These are phyloP conservation scores for Pachyramphus minor DNA, from an alignment of 2,113 vertebrate genomes.

Conservation along the genomic window DNA sequence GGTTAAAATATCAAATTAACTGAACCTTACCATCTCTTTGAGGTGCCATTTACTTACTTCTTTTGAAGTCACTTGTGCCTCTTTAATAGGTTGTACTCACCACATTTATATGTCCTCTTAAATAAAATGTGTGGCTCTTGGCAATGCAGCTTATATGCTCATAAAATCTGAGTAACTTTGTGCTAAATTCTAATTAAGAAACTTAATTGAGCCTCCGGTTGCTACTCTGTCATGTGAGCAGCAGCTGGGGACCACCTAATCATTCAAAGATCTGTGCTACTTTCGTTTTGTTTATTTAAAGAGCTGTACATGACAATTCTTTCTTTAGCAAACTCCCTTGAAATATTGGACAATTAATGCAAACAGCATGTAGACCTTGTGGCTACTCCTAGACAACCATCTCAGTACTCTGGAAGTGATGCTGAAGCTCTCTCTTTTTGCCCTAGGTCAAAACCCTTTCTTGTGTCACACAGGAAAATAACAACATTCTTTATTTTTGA, in stretches of 20 bases:
- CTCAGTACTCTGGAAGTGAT: background rate
- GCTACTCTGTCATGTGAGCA: conserved; percentile 46
- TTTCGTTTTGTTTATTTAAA: conserved; percentile 25
- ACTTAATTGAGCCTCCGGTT: conserved; percentile 49
- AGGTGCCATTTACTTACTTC: conserved; percentile 11
- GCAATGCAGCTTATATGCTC: conserved; percentile 8
- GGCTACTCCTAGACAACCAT: background rate
- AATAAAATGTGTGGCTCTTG: background rate
- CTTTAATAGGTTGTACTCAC: conserved; percentile 12
- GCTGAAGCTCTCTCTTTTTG: background rate
- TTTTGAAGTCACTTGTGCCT: background rate
- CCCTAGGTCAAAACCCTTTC: background rate
- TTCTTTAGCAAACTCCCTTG: conserved; percentile 46
- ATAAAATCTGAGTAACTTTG: conserved; percentile 8
- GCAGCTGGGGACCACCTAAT: conserved; percentile 39
- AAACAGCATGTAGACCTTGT: background rate
- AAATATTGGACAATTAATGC: conserved; percentile 33
- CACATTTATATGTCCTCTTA: conserved; percentile 28
- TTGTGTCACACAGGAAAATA: background rate
- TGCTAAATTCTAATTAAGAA: conserved; percentile 46
- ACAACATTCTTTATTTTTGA: background rate
- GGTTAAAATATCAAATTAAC: background rate
- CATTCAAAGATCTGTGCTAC: conserved; percentile 33
- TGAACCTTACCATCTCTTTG: background rate
- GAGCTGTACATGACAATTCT: background rate